Percentiles rank a stretch among this genome's conserved stretches.
These are phyloP conservation scores for Triplophysa yarkandensis DNA, from an alignment of 2,797 vertebrate genomes.

Conservation along the genomic window DNA sequence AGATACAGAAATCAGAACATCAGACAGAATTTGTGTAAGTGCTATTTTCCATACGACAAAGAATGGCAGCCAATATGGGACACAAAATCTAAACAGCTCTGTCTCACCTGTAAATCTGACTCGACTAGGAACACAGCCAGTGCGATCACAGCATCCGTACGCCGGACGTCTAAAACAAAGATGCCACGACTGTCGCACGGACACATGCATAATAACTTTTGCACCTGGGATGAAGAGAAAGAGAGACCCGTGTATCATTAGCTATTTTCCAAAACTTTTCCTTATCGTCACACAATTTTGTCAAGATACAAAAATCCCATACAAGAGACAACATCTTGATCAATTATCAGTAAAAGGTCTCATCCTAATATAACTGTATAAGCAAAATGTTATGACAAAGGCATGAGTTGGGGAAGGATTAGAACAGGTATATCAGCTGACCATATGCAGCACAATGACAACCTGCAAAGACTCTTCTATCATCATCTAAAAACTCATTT, in stretches of 20 bases:
- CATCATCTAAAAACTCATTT: too few relatives aligned
- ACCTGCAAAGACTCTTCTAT: constrained; percentile 5
- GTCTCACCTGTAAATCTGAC: constrained; percentile 89
- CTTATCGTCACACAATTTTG: not conserved
- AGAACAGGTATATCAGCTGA: not conserved
- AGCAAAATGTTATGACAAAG: too few relatives aligned
- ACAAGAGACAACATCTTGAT: too few relatives aligned
- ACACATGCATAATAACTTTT: constrained; percentile 96
- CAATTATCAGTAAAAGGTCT: too few relatives aligned
- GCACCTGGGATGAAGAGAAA: constrained; percentile 76
- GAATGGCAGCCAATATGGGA: too few relatives aligned
- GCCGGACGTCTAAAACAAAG: constrained; percentile 90
- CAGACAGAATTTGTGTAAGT: too few relatives aligned
- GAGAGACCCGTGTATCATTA: not conserved
- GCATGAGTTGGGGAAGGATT: not conserved
- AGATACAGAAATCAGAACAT: too few relatives aligned
- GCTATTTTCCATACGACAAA: too few relatives aligned
- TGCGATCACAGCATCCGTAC: constrained; percentile 93
- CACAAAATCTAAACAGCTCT: not conserved
- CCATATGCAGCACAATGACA: constrained; percentile 24
- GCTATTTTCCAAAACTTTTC: not conserved
- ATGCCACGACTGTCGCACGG: constrained; percentile 90
- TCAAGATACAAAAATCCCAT: not conserved
- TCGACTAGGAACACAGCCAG: constrained; percentile 93
- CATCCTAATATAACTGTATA: too few relatives aligned